Percentiles rank a stretch among this genome's conserved stretches.
These are phyloP conservation scores for Clusia tigrina DNA, from an alignment of 2,888 invertebrate species.

Conservation along the genomic window DNA sequence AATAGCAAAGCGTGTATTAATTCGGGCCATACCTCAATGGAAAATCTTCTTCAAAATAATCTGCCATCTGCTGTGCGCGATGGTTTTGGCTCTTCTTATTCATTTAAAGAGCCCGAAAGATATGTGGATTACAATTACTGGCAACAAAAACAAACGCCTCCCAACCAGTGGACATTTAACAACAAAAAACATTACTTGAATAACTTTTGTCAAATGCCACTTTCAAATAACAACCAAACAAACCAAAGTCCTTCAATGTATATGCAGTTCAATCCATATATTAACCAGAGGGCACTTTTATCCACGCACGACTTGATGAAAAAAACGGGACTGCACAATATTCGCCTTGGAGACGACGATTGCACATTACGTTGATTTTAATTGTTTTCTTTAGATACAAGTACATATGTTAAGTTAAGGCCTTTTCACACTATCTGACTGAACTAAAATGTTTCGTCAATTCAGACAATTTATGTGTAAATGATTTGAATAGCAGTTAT, in stretches of 20 bases:
- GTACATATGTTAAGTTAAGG: too few relatives aligned
- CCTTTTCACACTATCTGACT: too few relatives aligned
- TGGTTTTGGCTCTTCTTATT: conserved; percentile 31
- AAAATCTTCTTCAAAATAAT: conserved; percentile 49
- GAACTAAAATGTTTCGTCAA: too few relatives aligned
- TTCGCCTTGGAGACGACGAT: conserved; percentile 38
- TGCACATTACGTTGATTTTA: conserved; percentile 38
- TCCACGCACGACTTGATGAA: conserved; percentile 30
- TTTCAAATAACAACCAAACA: conserved; percentile 44
- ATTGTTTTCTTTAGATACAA: too few relatives aligned
- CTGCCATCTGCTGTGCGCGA: conserved; percentile 41
- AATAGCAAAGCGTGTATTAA: conserved; percentile 31
- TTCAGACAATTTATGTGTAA: too few relatives aligned
- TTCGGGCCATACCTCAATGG: conserved; percentile 33
- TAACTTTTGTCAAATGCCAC: conserved; percentile 33
- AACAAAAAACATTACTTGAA: conserved; percentile 23
- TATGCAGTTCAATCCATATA: conserved; percentile 54
- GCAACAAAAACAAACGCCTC: conserved; percentile 40
- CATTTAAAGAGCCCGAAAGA: conserved; percentile 34
- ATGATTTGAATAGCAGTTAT: too few relatives aligned
- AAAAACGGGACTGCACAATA: conserved; percentile 18
- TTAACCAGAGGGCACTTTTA: conserved; percentile 40
- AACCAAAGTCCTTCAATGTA: conserved; percentile 47
- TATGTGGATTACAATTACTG: conserved; percentile 50
- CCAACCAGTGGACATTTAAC: conserved; percentile 33